Conservation (phyloP, 2,113 vertebrate species). For the Bufo gargarizans region DNA sequence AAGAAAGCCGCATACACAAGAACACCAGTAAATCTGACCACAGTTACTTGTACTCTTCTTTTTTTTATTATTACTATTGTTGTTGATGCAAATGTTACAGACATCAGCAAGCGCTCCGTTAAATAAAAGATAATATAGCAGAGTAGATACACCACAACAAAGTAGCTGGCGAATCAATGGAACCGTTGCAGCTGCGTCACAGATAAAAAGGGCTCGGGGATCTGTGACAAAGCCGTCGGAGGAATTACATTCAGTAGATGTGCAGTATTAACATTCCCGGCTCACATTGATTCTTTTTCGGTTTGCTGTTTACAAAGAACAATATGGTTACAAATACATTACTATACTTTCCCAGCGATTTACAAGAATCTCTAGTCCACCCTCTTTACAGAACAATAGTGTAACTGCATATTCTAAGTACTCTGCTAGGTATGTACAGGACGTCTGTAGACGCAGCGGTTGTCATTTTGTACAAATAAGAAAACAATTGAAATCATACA, state of each 20-base stretch:
- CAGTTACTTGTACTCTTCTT: slow-evolving; percentile 63
- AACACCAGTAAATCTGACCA: not conserved
- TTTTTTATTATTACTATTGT: slow-evolving; percentile 70
- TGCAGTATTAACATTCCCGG: slow-evolving; percentile 82
- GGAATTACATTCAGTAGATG: slow-evolving; percentile 89
- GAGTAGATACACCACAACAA: slow-evolving; percentile 82
- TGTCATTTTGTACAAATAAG: slow-evolving; percentile 63
- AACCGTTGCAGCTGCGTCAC: slow-evolving; percentile 73
- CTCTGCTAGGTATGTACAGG: slow-evolving; percentile 76
- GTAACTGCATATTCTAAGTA: slow-evolving; percentile 72
- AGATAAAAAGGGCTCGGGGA: slow-evolving; percentile 67
- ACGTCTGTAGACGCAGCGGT: slow-evolving; percentile 60
- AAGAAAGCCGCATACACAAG: not conserved
- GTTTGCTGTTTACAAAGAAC: slow-evolving; percentile 78
- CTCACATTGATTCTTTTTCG: slow-evolving; percentile 66
- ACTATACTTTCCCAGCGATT: slow-evolving; percentile 78
- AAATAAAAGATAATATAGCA: slow-evolving; percentile 82
- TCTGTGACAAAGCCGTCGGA: slow-evolving; percentile 74
- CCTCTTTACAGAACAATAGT: slow-evolving; percentile 74
- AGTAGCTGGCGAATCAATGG: slow-evolving; percentile 74
- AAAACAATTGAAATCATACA: slow-evolving; percentile 61
- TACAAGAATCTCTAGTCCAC: slow-evolving; percentile 73
- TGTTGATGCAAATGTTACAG: slow-evolving; percentile 90
- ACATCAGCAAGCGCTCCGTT: slow-evolving; percentile 80
- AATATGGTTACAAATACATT: slow-evolving; percentile 80